Base-by-base conservation (phyloP, 2,113 vertebrate genomes). In the Pteronura brasiliensis region DNA sequence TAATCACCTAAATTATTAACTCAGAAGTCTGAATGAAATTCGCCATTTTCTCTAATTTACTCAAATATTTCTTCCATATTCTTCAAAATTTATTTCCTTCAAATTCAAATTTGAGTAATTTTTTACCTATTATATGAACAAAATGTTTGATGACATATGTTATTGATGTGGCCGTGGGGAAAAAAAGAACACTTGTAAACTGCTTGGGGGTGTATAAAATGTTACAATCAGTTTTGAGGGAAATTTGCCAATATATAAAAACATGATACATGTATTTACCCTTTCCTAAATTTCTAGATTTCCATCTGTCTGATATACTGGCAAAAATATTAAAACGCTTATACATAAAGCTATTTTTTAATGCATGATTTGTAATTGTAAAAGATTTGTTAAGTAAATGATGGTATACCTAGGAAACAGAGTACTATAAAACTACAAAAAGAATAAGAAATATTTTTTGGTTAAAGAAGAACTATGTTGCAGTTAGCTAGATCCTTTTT, bases 41-140 rank as follows among this genome's bases (percentile, higher is more conserved):
- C 15, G 39, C 27, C 1, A 3, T 21, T 85, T 88, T 93, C 61
- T 79, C 20, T 96, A 9, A 44, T 5, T 90, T 61, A 69, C 15
- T 93, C 25, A 88, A 0, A 2, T 42, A 39, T 55, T 87, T 69
- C n/a, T 94, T 76, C 31, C 27, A 79, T 47, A 59, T 23, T 90
- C 23, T 89, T 97, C 29, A 86, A 96, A n/a, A 31, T 89, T 88
- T 55, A 74, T 72, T 83, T 93, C 9, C 72, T 67, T 90, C 17
- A 86, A 80, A 79, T 92, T 95, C 76, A 96, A 96, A 69, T 63
- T 52, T 81, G 44, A 25, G 8, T 36, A 36, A 55, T 36, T 39
- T 76, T 67, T 90, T 79, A 72, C 4, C 13, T 92, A 67, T 15
- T 42, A 91, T n/a, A 57, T 94, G 88, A 84, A 7, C 18, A 94